phyloP scores from a whole-genome alignment of 2,113 vertebrate species.

The Capreolus pygargus region DNA sequence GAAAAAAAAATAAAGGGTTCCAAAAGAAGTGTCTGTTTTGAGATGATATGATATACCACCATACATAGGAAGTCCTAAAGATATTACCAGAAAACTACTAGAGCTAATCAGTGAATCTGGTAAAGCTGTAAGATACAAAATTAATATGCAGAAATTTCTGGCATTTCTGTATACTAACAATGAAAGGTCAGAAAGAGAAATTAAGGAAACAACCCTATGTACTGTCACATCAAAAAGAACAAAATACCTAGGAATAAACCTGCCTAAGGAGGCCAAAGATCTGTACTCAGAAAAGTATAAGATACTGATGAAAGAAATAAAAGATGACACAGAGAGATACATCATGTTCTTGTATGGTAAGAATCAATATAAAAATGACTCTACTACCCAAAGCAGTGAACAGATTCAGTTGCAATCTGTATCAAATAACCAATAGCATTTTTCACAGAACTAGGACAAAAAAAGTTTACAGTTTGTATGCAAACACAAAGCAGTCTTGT shows the following conservation, averaged over 20 bases:
- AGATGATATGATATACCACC: background rate
- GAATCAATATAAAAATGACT: background rate
- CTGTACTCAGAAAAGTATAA: background rate
- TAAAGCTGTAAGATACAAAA: background rate
- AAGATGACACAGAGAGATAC: background rate
- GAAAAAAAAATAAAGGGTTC: background rate
- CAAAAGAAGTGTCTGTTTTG: background rate
- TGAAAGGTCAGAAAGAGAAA: background rate
- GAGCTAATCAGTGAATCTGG: background rate
- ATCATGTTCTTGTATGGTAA: background rate
- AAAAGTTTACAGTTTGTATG: background rate
- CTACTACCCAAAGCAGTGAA: background rate
- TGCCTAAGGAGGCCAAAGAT: background rate
- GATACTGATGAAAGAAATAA: background rate
- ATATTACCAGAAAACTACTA: background rate
- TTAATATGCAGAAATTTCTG: background rate
- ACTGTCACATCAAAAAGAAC: background rate
- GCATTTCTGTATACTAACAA: background rate
- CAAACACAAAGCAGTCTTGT: background rate
- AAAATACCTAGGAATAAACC: background rate
- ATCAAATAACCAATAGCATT: background rate
- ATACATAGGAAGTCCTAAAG: background rate
- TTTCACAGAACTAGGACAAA: background rate
- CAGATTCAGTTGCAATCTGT: background rate
- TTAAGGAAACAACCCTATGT: background rate